Conservation (phyloP, 37 sponge, comb jelly and placozoan genomes). For the Haliclona indistincta region DNA sequence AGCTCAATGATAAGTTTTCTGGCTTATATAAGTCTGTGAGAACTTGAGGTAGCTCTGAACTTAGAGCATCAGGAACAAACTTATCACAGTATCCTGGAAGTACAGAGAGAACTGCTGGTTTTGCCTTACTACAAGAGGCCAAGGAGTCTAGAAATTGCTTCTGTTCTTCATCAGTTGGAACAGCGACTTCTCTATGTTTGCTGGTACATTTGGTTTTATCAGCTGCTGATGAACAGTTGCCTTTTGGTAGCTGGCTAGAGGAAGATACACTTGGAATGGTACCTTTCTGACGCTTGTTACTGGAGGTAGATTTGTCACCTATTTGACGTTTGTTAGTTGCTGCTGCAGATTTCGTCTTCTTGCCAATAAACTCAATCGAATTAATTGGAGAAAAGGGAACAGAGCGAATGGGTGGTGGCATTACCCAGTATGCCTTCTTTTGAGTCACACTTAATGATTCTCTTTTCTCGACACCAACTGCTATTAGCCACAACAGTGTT, state of each 20-base stretch:
- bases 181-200: too few species aligned
- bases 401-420: conserved; percentile 28
- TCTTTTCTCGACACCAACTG: conserved; percentile 32
- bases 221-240: too few species aligned
- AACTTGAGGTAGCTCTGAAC: conserved; percentile 9
- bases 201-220: too few species aligned
- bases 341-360: conserved; percentile 12
- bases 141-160: conserved; percentile 4
- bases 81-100: conserved; percentile 8
- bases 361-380: conserved; percentile 40
- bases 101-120: conserved; percentile 51
- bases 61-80: conserved; percentile 19
- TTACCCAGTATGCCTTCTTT: conserved; percentile 54
- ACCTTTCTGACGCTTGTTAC: too few species aligned
- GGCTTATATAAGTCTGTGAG: conserved; percentile 18
- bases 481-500: conserved; percentile 50
- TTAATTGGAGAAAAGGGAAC: conserved; percentile 33
- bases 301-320: too few species aligned
- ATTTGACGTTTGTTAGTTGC: too few species aligned
- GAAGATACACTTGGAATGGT: too few species aligned
- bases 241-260: too few species aligned
- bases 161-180: not conserved
- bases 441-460: conserved; percentile 42
- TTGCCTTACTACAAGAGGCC: not conserved
- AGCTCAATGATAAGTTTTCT: not conserved